These are phyloP conservation scores for Felis chaus DNA, from an alignment of 2,113 vertebrate species.

Conservation along the genomic window DNA sequence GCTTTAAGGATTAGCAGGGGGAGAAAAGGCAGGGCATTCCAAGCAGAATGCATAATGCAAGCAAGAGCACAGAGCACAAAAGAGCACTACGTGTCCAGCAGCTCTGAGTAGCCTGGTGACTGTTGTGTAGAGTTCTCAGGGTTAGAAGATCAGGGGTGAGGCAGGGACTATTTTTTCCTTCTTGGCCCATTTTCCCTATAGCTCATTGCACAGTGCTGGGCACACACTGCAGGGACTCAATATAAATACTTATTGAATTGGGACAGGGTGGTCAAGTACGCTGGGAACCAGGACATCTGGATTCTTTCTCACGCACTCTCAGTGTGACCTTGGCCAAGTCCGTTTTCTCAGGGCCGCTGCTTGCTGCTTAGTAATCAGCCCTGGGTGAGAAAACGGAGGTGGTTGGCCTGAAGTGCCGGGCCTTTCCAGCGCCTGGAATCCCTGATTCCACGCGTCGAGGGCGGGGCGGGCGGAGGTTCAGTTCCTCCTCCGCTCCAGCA, in stretches of 20 bases:
- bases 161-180: neutral
- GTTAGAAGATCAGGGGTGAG: neutral
- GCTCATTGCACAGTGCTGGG: neutral
- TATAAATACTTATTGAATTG: conserved; percentile 47
- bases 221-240: neutral
- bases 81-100: neutral
- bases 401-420: neutral
- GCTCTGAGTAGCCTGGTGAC: neutral
- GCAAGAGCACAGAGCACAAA: conserved; percentile 15
- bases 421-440: neutral
- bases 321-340: conserved; percentile 54
- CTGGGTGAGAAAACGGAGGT: neutral
- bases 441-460: neutral
- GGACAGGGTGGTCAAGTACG: neutral
- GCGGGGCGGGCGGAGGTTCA: conserved; percentile 23
- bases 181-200: neutral
- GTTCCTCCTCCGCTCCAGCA: conserved; percentile 76
- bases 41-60: neutral
- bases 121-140: neutral
- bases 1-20: conserved; percentile 53
- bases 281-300: neutral
- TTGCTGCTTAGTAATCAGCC: neutral
- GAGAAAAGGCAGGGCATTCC: conserved; percentile 36
- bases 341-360: neutral
- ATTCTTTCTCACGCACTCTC: conserved; percentile 13